Evolutionary conservation across 2,888 invertebrate species (phyloP).

Genomic region (Eupelmus urozonus): DNA sequence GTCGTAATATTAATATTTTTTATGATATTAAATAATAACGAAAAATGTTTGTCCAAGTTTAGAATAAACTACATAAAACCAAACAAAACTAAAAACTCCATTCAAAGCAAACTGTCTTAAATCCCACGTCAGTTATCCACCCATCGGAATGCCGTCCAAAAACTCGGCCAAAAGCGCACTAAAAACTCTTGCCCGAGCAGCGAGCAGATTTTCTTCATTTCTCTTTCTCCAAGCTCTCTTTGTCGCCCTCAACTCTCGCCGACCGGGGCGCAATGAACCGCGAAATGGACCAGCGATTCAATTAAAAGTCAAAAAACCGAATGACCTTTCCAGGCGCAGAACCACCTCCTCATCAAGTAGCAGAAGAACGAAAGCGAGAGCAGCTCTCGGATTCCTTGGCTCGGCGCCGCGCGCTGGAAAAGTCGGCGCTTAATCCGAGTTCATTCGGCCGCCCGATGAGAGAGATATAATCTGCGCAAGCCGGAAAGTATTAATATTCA

Average conservation of each 20-base stretch:
- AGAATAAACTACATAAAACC: too few species aligned
- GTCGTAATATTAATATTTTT: too few species aligned
- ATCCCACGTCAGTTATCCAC: too few species aligned
- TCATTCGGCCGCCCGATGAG: conserved; percentile 44
- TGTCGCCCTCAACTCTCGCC: neutral
- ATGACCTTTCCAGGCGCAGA: conserved; percentile 26
- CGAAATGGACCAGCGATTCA: conserved; percentile 51
- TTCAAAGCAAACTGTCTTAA: too few species aligned
- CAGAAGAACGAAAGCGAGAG: neutral
- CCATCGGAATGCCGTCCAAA: too few species aligned
- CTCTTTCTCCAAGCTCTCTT: conserved; percentile 8
- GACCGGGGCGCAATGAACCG: conserved; percentile 30
- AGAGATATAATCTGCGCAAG: conserved; percentile 55
- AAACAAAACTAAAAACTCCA: too few species aligned
- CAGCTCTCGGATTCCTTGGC: conserved; percentile 14
- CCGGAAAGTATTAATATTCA: conserved; percentile 59
- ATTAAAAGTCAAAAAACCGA: conserved; percentile 55
- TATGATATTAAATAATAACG: too few species aligned
- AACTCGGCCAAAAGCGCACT: too few species aligned
- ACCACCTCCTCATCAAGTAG: too few species aligned
- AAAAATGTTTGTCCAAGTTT: too few species aligned
- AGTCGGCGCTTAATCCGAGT: conserved; percentile 56
- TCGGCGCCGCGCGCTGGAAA: conserved; percentile 13
- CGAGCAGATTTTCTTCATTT: conserved; percentile 49
- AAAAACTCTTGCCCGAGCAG: too few species aligned